Conservation (phyloP, 2,888 invertebrate genomes). For the Mesoligia furuncula region DNA sequence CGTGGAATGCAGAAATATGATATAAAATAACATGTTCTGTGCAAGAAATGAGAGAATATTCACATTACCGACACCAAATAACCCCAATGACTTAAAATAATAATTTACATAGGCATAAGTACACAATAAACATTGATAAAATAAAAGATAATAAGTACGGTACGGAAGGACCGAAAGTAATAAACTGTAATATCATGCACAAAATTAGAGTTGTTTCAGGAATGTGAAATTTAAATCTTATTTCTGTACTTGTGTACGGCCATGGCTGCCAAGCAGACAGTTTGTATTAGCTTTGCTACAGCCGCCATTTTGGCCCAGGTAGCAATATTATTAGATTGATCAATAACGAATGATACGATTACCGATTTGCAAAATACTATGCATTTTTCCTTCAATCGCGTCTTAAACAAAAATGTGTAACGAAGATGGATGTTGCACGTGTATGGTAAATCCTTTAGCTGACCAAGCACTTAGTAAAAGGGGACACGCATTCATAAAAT, state of each 20-base stretch:
- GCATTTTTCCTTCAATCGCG: slow-evolving; percentile 62
- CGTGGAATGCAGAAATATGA: slow-evolving; percentile 11
- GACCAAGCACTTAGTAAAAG: slow-evolving; percentile 85
- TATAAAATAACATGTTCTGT: slow-evolving; percentile 43
- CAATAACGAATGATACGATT: slow-evolving; percentile 63
- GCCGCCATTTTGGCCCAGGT: slow-evolving; percentile 77
- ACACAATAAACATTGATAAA: slow-evolving; percentile 40
- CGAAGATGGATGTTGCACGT: slow-evolving; percentile 80
- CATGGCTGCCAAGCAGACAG: slow-evolving; percentile 54
- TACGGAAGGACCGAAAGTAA: slow-evolving; percentile 32
- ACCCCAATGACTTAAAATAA: slow-evolving; percentile 47
- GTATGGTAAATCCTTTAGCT: slow-evolving; percentile 78
- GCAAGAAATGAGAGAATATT: slow-evolving; percentile 47
- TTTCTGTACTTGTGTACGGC: slow-evolving; percentile 38
- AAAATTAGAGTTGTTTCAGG: slow-evolving; percentile 48
- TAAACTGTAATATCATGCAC: slow-evolving; percentile 69
- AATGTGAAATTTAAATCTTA: slow-evolving; percentile 13
- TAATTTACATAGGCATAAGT: slow-evolving; percentile 36
- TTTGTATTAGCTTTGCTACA: slow-evolving; percentile 50
- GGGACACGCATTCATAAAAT: slow-evolving; percentile 86
- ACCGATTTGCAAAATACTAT: slow-evolving; percentile 64
- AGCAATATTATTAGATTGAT: slow-evolving; percentile 56
- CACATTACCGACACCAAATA: slow-evolving; percentile 65
- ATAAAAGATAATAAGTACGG: slow-evolving; percentile 17
- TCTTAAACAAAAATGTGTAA: slow-evolving; percentile 73